Percentiles rank a stretch among this genome's conserved stretches.
These are phyloP conservation scores for Oscheius sp. DNA, from an alignment of 2,888 invertebrate genomes.

Conservation along the genomic window DNA sequence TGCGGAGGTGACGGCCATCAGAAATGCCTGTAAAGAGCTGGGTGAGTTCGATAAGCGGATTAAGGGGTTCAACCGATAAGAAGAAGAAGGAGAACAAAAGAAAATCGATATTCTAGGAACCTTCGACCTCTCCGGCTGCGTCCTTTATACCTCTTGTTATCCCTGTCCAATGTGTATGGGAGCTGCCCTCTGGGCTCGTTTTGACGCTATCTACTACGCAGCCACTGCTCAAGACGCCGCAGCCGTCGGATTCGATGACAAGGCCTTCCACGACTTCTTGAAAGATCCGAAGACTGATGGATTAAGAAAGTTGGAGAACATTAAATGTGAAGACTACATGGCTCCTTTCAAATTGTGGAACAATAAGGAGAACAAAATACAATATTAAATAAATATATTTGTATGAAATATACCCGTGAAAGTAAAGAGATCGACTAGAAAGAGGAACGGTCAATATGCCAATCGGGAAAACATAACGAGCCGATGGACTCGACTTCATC, in stretches of 20 bases:
- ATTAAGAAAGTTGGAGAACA: constrained; percentile 48
- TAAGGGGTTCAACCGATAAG: neutral
- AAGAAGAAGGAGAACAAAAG: neutral
- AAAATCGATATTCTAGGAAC: constrained; percentile 26
- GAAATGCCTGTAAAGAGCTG: constrained; percentile 59
- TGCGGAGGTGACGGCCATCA: constrained; percentile 66
- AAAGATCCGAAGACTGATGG: constrained; percentile 58
- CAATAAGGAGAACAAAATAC: constrained; percentile 51
- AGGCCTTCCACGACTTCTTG: constrained; percentile 63
- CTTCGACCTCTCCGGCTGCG: constrained; percentile 55
- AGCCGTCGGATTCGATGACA: constrained; percentile 63
- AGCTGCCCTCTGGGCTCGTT: constrained; percentile 64
- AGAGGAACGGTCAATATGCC: constrained; percentile 11
- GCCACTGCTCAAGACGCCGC: constrained; percentile 65
- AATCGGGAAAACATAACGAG: constrained; percentile 24
- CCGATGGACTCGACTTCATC: constrained; percentile 17
- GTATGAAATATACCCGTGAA: neutral
- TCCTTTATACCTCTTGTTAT: constrained; percentile 67
- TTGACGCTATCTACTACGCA: constrained; percentile 64
- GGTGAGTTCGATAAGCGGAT: no score
- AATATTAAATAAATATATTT: constrained; percentile 36
- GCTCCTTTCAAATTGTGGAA: constrained; percentile 61
- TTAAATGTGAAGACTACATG: constrained; percentile 47
- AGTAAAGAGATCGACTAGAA: neutral
- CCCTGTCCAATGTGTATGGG: constrained; percentile 69